These are phyloP conservation scores for Crypturellus undulatus DNA, from an alignment of 2,113 vertebrate genomes.

Conservation along the genomic window DNA sequence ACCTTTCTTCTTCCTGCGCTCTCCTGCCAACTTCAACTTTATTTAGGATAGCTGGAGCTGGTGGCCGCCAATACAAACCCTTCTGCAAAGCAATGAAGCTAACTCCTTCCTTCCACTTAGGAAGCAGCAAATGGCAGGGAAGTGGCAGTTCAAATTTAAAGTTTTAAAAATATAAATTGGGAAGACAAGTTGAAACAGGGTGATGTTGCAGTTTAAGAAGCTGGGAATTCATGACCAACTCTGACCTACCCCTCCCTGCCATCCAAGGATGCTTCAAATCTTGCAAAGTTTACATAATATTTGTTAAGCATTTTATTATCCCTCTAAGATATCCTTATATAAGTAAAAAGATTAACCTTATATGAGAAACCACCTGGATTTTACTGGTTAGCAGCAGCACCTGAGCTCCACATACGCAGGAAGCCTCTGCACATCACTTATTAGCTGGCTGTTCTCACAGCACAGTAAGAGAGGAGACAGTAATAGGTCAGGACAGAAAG, in stretches of 20 bases:
- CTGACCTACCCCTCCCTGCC: background rate
- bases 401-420: background rate
- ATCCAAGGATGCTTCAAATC: background rate
- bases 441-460: background rate
- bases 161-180: background rate
- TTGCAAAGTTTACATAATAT: background rate
- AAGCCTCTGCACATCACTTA: background rate
- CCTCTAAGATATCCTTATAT: background rate
- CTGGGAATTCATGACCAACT: background rate
- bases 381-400: background rate
- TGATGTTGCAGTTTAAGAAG: background rate
- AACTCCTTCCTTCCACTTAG: background rate
- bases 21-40: slow-evolving; percentile 8
- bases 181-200: background rate
- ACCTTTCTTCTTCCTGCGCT: slow-evolving; percentile 21
- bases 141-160: background rate
- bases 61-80: background rate
- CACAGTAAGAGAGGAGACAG: background rate
- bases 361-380: background rate
- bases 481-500: slow-evolving; percentile 49
- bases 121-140: background rate
- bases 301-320: background rate
- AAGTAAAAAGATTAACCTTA: background rate
- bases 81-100: background rate
- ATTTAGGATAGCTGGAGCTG: background rate